Evolutionary conservation across 2,113 vertebrate species (phyloP), one percentile per base, ranked within the genome.

Genomic region (Gorsachius goisagi): DNA sequence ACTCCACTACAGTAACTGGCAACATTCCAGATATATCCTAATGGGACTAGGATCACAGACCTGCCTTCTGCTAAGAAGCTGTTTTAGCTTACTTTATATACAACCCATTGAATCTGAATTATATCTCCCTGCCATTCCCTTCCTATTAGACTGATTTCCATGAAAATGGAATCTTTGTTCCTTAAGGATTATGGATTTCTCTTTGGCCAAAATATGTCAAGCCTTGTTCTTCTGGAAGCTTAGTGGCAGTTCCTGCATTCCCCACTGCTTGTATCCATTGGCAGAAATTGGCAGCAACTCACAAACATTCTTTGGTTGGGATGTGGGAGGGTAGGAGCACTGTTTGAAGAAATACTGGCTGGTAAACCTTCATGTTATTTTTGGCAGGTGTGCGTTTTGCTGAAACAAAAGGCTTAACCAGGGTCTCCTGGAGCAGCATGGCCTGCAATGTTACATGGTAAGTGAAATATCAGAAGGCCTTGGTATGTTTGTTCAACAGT

Each of bases 341-440:
- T 59, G 30, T 56, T 83, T 69, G 44, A 76, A 74, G 78, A 75
- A 79, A 63, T 30, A 52, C 12, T 27, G 58, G 68, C 82, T 88
- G 85, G 74, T 87, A 87, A 89, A 66, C 28, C 19, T 69, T 68
- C 15, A 7, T 81, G 76, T 93, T 94, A 78, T 85, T 91, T 85
- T 85, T 90, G 92, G 84, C 88, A 82, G 87, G 64, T 49, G 59
- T 63, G 17, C 12, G 4, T 49, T 35, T 45, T 60, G 33, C 21
- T 41, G 53, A 68, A 93, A 55, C 18, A 96, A 97, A 95, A 93
- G 86, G 75, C 78, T 88, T 33, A 74, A 80, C 89, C 49, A 84
- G 74, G 35, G 15, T 71, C 60, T 89, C 58, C 60, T 60, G 76
- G 59, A 93, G 77, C 76, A 89, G 62, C 19, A 6, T 52, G 73